These are phyloP conservation scores for Isotomurus palustris DNA, from an alignment of 2,888 invertebrate species.

Conservation along the genomic window DNA sequence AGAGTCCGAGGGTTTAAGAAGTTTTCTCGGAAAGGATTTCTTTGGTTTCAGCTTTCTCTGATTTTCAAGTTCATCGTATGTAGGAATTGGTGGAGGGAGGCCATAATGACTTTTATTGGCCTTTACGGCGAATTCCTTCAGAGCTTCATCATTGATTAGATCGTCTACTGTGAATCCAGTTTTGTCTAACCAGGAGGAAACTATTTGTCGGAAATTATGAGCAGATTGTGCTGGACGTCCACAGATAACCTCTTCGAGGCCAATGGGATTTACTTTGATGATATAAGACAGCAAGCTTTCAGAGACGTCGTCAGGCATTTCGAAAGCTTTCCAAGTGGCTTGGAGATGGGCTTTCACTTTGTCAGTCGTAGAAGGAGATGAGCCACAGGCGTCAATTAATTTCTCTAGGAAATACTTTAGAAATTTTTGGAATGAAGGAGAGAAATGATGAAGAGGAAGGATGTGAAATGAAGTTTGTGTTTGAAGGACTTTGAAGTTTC, in stretches of 20 bases:
- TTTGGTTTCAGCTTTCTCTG: no score
- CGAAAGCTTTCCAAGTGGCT: neutral
- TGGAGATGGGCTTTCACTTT: neutral
- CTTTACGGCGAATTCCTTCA: no score
- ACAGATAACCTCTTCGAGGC: constrained; percentile 3
- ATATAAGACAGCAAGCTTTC: neutral
- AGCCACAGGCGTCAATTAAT: no score
- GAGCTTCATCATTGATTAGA: no score
- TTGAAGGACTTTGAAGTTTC: constrained; percentile 1
- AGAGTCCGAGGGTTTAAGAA: no score
- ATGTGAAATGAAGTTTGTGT: neutral
- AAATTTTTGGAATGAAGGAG: constrained; percentile 2
- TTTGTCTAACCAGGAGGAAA: constrained; percentile 8
- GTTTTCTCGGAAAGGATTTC: no score
- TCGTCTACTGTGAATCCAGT: neutral
- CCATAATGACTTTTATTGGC: no score
- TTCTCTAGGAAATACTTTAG: neutral
- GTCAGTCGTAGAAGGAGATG: neutral
- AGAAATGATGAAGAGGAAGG: constrained; percentile 7
- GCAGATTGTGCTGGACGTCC: neutral
- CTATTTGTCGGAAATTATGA: neutral
- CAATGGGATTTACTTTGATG: neutral
- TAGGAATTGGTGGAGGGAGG: no score
- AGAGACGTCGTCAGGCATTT: neutral
- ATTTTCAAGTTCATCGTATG: no score